A percentile compares a stretch with the other conserved stretches of the same genome.
Evolutionary conservation across 2,113 vertebrate species (phyloP).

Genomic region (Embiotoca jacksoni): DNA sequence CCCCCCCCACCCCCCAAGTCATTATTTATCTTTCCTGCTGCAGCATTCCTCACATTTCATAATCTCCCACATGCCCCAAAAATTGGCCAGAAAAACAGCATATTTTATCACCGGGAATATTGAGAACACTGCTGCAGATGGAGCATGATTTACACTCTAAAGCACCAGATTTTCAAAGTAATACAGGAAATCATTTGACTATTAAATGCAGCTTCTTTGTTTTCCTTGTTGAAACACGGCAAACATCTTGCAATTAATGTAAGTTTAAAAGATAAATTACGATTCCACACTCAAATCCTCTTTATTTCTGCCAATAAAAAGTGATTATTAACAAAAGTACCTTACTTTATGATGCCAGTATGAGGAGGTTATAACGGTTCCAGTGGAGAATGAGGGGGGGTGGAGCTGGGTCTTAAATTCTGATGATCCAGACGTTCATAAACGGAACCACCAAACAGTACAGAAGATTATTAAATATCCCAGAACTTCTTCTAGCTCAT

Average conservation of each 20-base stretch:
- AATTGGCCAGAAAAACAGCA: too few relatives aligned
- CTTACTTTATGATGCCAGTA: slow-evolving; percentile 61
- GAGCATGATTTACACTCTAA: too few relatives aligned
- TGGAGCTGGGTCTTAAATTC: neutral
- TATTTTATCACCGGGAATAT: too few relatives aligned
- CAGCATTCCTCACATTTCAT: slow-evolving; percentile 47
- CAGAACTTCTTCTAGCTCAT: slow-evolving; percentile 16
- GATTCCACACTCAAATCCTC: neutral
- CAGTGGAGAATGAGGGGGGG: slow-evolving; percentile 36
- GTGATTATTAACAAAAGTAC: neutral
- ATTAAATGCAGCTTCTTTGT: too few relatives aligned
- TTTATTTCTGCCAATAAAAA: neutral
- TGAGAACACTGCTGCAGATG: too few relatives aligned
- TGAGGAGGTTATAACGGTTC: slow-evolving; percentile 63
- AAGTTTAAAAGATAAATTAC: too few relatives aligned
- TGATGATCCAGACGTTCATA: neutral
- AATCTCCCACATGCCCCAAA: too few relatives aligned
- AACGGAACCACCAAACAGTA: neutral
- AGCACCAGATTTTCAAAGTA: too few relatives aligned
- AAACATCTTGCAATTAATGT: neutral
- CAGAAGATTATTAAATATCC: slow-evolving; percentile 8
- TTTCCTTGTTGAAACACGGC: too few relatives aligned
- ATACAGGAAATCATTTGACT: too few relatives aligned
- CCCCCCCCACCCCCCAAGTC: neutral
- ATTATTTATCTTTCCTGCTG: slow-evolving; percentile 35